A percentile compares a stretch with the other conserved stretches of the same genome.
Evolutionary conservation across 2,113 vertebrate species (phyloP).

Genomic region (Eolophus roseicapilla): DNA sequence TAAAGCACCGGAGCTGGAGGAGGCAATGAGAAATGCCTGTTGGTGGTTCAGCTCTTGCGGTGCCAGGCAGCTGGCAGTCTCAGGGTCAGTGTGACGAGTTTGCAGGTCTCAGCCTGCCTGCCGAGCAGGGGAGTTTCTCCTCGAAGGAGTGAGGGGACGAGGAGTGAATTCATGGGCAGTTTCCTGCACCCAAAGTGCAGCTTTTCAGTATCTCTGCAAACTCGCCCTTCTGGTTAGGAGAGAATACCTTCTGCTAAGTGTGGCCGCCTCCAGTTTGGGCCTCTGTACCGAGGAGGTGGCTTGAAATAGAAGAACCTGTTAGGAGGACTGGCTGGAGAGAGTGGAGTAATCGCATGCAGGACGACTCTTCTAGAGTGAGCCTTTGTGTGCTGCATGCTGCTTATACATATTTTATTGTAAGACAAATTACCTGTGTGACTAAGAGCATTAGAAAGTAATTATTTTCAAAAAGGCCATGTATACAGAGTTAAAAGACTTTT

Average conservation of each 20-base stretch:
- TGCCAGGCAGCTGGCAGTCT: not conserved
- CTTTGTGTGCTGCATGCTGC: not conserved
- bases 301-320: not conserved
- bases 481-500: not conserved
- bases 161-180: not conserved
- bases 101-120: not conserved
- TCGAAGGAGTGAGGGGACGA: not conserved
- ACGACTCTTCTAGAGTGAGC: not conserved
- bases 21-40: not conserved
- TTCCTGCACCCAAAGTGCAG: not conserved
- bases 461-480: not conserved
- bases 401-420: slow-evolving; percentile 16
- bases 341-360: not conserved
- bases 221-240: not conserved
- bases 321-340: not conserved
- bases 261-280: accelerated
- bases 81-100: not conserved
- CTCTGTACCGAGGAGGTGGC: not conserved
- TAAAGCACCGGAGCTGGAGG: slow-evolving; percentile 16
- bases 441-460: slow-evolving; percentile 18
- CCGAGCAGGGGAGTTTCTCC: not conserved
- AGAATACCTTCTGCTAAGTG: not conserved
- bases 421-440: slow-evolving; percentile 10
- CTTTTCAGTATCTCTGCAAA: not conserved
- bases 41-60: not conserved